Evolutionary conservation across 1,140 invertebrate species (phyloP).

Genomic region (Calycopis cecrops): DNA sequence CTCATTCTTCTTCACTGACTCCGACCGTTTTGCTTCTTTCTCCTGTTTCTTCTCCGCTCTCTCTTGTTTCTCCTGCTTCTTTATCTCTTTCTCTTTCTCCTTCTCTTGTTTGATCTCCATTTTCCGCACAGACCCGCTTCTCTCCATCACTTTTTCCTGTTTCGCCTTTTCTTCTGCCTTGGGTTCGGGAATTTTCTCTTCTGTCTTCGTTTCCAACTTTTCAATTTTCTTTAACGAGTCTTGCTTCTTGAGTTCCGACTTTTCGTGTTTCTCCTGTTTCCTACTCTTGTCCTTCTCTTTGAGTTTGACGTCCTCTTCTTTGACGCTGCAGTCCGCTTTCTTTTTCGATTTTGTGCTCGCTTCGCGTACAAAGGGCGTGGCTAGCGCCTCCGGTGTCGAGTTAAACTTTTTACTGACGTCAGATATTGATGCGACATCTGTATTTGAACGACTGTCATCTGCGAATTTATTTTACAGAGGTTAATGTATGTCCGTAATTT

Average conservation of each 20-base stretch:
- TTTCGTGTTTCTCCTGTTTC: conserved; percentile 40
- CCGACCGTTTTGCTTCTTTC: conserved; percentile 50
- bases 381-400: conserved; percentile 31
- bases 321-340: conserved; percentile 58
- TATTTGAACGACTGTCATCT: conserved; percentile 56
- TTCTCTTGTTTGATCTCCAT: conserved; percentile 40
- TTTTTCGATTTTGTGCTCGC: conserved; percentile 44
- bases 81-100: conserved; percentile 35
- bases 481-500: background rate
- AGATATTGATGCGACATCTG: conserved; percentile 38
- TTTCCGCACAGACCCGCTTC: conserved; percentile 52
- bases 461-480: conserved; percentile 4
- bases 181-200: conserved; percentile 34
- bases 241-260: conserved; percentile 59
- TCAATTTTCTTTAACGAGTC: conserved; percentile 53
- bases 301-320: conserved; percentile 49
- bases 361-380: conserved; percentile 20
- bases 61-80: conserved; percentile 45
- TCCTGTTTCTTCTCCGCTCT: conserved; percentile 51
- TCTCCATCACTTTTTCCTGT: conserved; percentile 42
- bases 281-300: conserved; percentile 41
- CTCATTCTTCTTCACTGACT: conserved; percentile 53
- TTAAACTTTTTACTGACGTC: conserved; percentile 41
- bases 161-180: conserved; percentile 32
- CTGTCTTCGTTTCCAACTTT: conserved; percentile 34